These are phyloP conservation scores for Phengaris arion DNA, from an alignment of 2,888 invertebrate genomes.

Conservation along the genomic window DNA sequence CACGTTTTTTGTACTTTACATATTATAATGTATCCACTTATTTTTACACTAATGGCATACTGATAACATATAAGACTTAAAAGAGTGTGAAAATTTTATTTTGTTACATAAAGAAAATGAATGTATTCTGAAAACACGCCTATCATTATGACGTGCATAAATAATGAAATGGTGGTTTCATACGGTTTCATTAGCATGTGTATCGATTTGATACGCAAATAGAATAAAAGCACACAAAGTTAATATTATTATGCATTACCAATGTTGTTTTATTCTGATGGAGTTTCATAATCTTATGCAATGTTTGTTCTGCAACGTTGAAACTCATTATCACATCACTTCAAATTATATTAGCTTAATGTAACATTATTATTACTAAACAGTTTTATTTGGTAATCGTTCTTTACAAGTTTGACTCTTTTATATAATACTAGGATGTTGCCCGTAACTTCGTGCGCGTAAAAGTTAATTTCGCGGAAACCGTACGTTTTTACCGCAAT, in stretches of 20 bases:
- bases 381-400: too few species aligned
- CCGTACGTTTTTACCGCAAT: too few species aligned
- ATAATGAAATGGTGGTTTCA: neutral
- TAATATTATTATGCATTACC: neutral
- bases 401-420: too few species aligned
- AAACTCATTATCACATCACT: neutral
- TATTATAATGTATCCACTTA: neutral
- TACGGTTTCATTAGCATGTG: neutral
- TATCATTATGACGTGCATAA: neutral
- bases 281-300: conserved; percentile 11
- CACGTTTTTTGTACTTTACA: neutral
- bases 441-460: too few species aligned
- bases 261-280: conserved; percentile 9
- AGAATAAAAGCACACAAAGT: conserved; percentile 1
- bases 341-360: neutral
- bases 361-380: too few species aligned
- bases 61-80: neutral
- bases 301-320: neutral
- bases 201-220: conserved; percentile 11
- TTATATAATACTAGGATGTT: too few species aligned
- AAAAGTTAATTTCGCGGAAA: too few species aligned
- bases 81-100: neutral
- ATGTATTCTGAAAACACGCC: neutral
- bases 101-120: neutral
- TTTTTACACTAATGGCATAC: neutral